Evolutionary conservation across 2,888 invertebrate genomes (phyloP).

Genomic region (Cheilosia vulpina): DNA sequence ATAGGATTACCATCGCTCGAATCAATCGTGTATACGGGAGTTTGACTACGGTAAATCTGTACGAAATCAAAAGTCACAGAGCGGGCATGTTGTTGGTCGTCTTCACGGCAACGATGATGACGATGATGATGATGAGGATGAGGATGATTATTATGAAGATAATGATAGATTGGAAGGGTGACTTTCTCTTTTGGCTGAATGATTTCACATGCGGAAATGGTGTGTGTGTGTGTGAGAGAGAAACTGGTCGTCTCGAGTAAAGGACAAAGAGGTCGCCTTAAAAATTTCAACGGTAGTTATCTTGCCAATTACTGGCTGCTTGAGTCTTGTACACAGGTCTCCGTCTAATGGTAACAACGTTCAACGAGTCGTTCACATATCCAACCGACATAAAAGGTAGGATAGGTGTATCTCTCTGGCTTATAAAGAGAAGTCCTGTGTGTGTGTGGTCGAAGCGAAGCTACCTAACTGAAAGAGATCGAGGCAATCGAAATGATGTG

Average conservation of each 20-base stretch:
- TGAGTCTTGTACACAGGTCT: slow-evolving; percentile 12
- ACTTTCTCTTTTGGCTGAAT: slow-evolving; percentile 27
- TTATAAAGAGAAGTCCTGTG: slow-evolving; percentile 9
- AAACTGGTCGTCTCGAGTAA: background rate
- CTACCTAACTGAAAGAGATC: background rate
- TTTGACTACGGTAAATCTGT: slow-evolving; percentile 30
- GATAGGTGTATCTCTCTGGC: background rate
- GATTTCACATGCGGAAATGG: slow-evolving; percentile 21
- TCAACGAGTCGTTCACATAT: slow-evolving; percentile 41
- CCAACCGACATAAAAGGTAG: slow-evolving; percentile 30
- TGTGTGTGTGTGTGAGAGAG: background rate
- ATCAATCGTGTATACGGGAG: slow-evolving; percentile 53
- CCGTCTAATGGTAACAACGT: slow-evolving; percentile 48
- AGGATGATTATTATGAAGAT: slow-evolving; percentile 20
- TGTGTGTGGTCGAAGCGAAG: background rate
- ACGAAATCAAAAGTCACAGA: background rate
- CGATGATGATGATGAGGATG: background rate
- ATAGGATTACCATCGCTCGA: slow-evolving; percentile 57
- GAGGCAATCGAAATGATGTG: slow-evolving; percentile 64
- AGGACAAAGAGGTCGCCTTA: slow-evolving; percentile 14
- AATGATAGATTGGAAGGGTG: slow-evolving; percentile 14
- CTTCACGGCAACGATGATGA: background rate
- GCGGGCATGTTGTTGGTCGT: background rate
- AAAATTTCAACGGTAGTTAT: slow-evolving; percentile 51
- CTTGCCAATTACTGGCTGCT: slow-evolving; percentile 51